A percentile compares a stretch with the other conserved stretches of the same genome.
Conservation (phyloP, 1,140 invertebrate species). For the Holcopasites calliopsidis region DNA sequence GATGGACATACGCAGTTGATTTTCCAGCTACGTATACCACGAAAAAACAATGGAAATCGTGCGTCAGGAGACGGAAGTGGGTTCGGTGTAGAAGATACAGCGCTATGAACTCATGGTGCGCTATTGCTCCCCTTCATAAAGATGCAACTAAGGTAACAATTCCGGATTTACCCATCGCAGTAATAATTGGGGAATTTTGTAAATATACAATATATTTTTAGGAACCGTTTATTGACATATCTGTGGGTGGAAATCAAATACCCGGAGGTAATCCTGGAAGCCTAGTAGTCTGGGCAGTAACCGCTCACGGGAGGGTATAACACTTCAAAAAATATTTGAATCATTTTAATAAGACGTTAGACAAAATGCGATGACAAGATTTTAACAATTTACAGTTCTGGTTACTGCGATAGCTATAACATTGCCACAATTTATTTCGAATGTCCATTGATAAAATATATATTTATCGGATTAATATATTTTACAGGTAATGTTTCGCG, state of each 20-base stretch:
- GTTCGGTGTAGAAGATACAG: conserved; percentile 91
- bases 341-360: neutral
- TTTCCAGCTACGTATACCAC: conserved; percentile 92
- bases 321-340: conserved; percentile 42
- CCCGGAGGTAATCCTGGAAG: conserved; percentile 87
- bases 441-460: neutral
- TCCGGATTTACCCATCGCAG: neutral
- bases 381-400: neutral
- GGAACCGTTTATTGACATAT: conserved; percentile 91
- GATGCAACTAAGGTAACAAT: conserved; percentile 87
- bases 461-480: conserved; percentile 11
- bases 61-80: conserved; percentile 94
- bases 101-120: conserved; percentile 95
- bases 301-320: conserved; percentile 89
- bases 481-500: conserved; percentile 89
- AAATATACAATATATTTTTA: conserved; percentile 64
- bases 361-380: neutral
- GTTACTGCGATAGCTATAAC: neutral
- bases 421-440: neutral
- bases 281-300: conserved; percentile 94
- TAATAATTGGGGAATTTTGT: neutral
- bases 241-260: conserved; percentile 90
- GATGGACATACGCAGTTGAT: conserved; percentile 96
- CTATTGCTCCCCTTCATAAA: conserved; percentile 92
- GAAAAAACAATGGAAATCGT: conserved; percentile 94